Percentiles rank a stretch among this genome's conserved stretches.
phyloP scores from a whole-genome alignment of 2,797 vertebrate species.

The Luscinia luscinia region DNA sequence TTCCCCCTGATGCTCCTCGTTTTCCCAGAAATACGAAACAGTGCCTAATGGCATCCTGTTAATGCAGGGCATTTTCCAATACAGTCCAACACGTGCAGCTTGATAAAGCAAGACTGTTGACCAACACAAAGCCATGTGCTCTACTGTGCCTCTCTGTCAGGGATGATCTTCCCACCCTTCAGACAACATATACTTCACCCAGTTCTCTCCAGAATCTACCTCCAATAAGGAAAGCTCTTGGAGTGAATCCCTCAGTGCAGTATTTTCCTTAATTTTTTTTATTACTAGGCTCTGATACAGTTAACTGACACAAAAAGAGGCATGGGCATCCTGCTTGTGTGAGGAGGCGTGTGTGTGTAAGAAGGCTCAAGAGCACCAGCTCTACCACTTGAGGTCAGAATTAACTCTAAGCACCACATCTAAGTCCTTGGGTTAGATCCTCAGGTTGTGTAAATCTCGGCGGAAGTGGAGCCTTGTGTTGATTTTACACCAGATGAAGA shows the following conservation, averaged over 20 bases:
- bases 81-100: neutral
- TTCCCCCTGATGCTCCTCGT: accelerated
- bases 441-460: conserved; percentile 25
- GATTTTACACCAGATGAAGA: conserved; percentile 35
- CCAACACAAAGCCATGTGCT: accelerated
- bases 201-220: neutral
- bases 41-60: neutral
- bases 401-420: conserved; percentile 19
- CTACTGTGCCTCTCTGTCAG: neutral
- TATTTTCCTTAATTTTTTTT: neutral
- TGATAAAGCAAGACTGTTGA: neutral
- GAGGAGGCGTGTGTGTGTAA: neutral
- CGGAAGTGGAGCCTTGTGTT: neutral
- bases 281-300: neutral
- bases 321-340: neutral
- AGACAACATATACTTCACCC: neutral
- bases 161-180: neutral
- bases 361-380: conserved; percentile 4
- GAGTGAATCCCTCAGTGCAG: neutral
- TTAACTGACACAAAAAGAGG: neutral
- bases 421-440: conserved; percentile 29
- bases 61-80: neutral
- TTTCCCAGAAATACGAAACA: neutral
- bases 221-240: neutral
- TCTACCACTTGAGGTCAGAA: conserved; percentile 22